Evolutionary conservation across 2,113 vertebrate species (phyloP), one percentile per base, ranked within the genome.

Genomic region (Sturnus vulgaris): DNA sequence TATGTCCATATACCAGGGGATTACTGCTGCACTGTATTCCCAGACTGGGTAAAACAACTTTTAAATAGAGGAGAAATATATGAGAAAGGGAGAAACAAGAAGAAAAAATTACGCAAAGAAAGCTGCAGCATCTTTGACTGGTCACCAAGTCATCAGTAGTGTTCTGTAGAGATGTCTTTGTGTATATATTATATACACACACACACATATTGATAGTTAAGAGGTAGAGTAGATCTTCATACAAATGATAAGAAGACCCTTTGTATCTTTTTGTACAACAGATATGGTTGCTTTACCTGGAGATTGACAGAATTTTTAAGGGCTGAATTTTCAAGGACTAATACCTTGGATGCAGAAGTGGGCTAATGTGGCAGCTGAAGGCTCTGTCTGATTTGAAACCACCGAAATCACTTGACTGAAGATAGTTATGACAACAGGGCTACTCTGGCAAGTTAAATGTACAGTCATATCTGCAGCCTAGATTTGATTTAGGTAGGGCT

Each of bases 401-500:
- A 75, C 47, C 5, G 4, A 86, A 92, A 80, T 78, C 50, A 65
- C 20, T 70, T 88, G 60, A 70, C 64, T 73, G 57, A 91, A 92
- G 70, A 73, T 4, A 71, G 35, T 46, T 69, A 65, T 7, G 57
- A 82, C 1, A 5, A 89, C 11, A 2, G 27, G 60, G 23, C 49
- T 82, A 42, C 37, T 55, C 72, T 42, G 25, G 56, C 22, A 89
- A 81, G 65, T 37, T 73, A 64, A 42, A 90, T 33, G 66, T 42
- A 83, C 8, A 69, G 52, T 46, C 21, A 46, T 56, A 31, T 61
- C 69, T 82, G 24, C n/a, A 79, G 57, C 73, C 59, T 53, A 31
- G 15, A 49, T 85, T 87, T 89, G 78, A 95, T 91, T 84, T 70
- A 88, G 53, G 57, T 21, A 91, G n/a, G 82, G 28, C 49, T 89